Evolutionary conservation across 2,797 vertebrate genomes (phyloP).

Genomic region (Lophura swinhoii): DNA sequence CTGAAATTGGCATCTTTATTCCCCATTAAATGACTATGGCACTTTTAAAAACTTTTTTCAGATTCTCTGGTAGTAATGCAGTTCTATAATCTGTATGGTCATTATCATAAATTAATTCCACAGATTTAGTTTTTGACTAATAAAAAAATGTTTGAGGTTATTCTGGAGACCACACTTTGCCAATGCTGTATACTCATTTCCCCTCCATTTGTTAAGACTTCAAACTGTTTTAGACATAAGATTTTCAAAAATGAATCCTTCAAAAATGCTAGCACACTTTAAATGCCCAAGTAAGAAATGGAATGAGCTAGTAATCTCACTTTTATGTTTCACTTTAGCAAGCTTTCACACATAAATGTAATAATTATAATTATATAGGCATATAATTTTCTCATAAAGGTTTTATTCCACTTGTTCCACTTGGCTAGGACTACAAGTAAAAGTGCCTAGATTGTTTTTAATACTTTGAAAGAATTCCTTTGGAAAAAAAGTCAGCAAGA

Average conservation of each 20-base stretch:
- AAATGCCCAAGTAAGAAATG: neutral
- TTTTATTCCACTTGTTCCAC: slow-evolving; percentile 50
- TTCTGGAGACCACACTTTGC: neutral
- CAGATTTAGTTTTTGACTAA: neutral
- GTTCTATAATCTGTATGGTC: neutral
- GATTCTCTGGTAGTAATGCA: neutral
- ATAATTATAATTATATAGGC: slow-evolving; percentile 31
- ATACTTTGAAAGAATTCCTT: slow-evolving; percentile 35
- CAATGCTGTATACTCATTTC: neutral
- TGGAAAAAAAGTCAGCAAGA: neutral
- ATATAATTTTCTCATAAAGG: slow-evolving; percentile 58
- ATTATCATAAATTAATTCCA: slow-evolving; percentile 16
- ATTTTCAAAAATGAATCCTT: neutral
- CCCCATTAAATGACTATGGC: neutral
- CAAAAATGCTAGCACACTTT: neutral
- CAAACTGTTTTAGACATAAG: neutral
- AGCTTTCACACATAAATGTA: slow-evolving; percentile 17
- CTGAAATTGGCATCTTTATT: neutral
- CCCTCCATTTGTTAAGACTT: neutral
- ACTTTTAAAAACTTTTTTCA: slow-evolving; percentile 9
- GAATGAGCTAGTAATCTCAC: neutral
- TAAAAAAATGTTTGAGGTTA: neutral
- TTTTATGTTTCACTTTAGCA: slow-evolving; percentile 36
- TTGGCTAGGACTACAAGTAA: slow-evolving; percentile 22
- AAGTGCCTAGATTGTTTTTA: neutral